Percentiles rank a stretch among this genome's conserved stretches.
Conservation (phyloP, 2,888 invertebrate genomes). For the Chrysodeixis includens region DNA sequence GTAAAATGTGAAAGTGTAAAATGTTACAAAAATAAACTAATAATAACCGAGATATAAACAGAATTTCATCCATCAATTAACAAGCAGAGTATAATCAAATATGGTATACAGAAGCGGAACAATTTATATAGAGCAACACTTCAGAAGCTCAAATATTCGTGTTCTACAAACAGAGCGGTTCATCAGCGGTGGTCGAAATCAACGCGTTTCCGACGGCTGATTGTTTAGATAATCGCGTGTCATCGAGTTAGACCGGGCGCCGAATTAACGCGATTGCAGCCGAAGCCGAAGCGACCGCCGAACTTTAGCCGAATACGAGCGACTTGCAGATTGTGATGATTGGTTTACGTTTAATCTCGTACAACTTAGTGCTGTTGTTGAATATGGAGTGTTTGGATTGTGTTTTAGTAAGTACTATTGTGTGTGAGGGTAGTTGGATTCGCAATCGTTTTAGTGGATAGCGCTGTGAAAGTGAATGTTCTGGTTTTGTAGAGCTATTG, state of each 20-base stretch:
- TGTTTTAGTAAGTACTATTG: not conserved
- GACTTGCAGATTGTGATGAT: slow-evolving; percentile 55
- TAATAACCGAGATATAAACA: not conserved
- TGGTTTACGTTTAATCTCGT: slow-evolving; percentile 55
- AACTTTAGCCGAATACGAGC: slow-evolving; percentile 54
- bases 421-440: not conserved
- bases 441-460: not conserved
- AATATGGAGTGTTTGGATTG: slow-evolving; percentile 33
- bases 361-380: slow-evolving; percentile 49
- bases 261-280: slow-evolving; percentile 68
- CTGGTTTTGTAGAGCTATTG: too few species aligned
- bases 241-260: slow-evolving; percentile 66
- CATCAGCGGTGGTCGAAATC: slow-evolving; percentile 68
- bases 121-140: slow-evolving; percentile 23
- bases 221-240: slow-evolving; percentile 77
- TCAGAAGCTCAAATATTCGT: slow-evolving; percentile 49
- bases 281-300: slow-evolving; percentile 48
- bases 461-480: not conserved
- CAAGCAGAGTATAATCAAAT: not conserved
- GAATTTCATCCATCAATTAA: not conserved
- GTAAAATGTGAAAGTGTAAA: not conserved
- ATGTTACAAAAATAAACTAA: too few species aligned
- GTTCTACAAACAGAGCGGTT: slow-evolving; percentile 62
- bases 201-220: slow-evolving; percentile 63
- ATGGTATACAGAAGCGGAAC: slow-evolving; percentile 8